A percentile compares a stretch with the other conserved stretches of the same genome.
These are phyloP conservation scores for Heliornis fulica DNA, from an alignment of 2,113 vertebrate species.

Conservation along the genomic window DNA sequence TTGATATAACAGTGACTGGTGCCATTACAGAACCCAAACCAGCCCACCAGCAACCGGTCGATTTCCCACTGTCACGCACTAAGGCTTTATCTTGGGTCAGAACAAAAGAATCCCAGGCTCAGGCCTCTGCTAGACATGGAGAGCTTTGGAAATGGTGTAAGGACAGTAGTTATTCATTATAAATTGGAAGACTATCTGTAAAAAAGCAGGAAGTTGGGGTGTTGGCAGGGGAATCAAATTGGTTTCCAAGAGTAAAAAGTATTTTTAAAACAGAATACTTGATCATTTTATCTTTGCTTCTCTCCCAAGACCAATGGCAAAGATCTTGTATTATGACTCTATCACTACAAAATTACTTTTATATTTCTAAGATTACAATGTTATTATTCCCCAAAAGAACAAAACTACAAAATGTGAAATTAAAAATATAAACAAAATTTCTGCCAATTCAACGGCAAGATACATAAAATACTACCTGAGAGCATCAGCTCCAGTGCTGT, in stretches of 20 bases:
- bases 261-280: background rate
- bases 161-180: background rate
- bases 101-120: background rate
- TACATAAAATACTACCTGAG: background rate
- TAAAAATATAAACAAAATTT: background rate
- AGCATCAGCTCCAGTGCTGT: background rate
- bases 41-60: background rate
- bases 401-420: background rate
- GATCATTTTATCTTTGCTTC: background rate
- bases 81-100: background rate
- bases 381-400: background rate
- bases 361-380: background rate
- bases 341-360: background rate
- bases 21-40: background rate
- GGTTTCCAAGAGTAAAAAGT: background rate
- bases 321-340: background rate
- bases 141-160: background rate
- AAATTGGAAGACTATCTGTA: background rate
- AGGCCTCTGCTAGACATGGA: background rate
- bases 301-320: background rate
- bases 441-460: background rate
- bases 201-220: background rate
- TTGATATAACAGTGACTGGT: background rate
- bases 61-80: background rate
- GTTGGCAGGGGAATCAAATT: background rate